Evolutionary conservation across 2,113 vertebrate genomes (phyloP), one percentile per base, ranked within the genome.

Genomic region (Lucifuga dentata): DNA sequence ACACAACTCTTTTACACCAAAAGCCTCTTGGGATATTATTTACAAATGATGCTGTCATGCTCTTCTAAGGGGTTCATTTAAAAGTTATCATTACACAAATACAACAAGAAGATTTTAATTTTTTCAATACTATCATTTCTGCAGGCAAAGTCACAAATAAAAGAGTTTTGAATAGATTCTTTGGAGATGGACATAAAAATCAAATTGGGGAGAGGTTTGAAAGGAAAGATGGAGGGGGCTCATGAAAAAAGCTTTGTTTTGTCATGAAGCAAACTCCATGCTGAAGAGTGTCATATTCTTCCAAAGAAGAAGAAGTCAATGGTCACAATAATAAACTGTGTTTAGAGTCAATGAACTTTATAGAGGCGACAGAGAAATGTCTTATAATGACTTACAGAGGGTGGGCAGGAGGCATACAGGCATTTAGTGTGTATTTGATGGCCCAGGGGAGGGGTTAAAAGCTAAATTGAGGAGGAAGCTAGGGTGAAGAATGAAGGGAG

Each of bases 41-140:
- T 98, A 99, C 98, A 98, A 93, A 93, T 94, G 91, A 95, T 95
- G 94, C 93, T 94, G 92, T 95, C 98, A 99, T 98, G 98, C 96
- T 95, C 93, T 94, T 91, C 92, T 93, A 93, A 93, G 93, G 91
- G 91, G 92, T 92, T 94, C 74, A 73, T 90, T 96, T 94, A 94
- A 97, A 96, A 95, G 94, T 91, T 95, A 94, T 95, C 90, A 93
- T 95, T 95, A 94, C 95, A 97, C 95, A 96, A 96, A 95, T 93
- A 97, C 95, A 95, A 95, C 90, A 91, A 90, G 93, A 93, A 95
- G 81, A 88, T 87, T 80, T 81, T 75, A 21, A 36, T 63, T 53
- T 72, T 68, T 67, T 88, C 70, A 84, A 81, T 83, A 90, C 83
- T 86, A 91, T 89, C 77, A 79, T 91, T 93, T 93, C 89, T 91